phyloP scores from a whole-genome alignment of 2,797 vertebrate species.

The Mormyrus proboscirostris region DNA sequence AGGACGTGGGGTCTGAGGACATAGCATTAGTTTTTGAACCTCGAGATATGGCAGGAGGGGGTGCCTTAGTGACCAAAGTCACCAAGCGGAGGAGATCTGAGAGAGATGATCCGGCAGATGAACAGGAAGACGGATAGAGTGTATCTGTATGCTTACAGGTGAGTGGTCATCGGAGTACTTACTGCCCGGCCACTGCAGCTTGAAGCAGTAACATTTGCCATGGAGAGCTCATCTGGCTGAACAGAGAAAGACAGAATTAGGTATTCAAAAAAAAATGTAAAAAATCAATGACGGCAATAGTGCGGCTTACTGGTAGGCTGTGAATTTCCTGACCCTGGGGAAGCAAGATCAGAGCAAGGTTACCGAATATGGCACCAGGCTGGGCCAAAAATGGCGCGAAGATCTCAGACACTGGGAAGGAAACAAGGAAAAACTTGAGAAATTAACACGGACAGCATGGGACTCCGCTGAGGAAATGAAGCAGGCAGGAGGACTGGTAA shows the following conservation, averaged over 20 bases:
- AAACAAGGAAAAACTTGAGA: slow-evolving; percentile 8
- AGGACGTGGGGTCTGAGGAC: background rate
- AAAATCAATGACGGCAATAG: background rate
- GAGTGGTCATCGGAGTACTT: background rate
- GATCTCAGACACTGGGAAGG: background rate
- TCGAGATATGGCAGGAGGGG: background rate
- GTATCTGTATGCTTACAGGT: background rate
- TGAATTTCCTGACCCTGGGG: background rate
- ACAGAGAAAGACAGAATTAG: background rate
- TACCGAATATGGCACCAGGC: background rate
- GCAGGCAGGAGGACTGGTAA: slow-evolving; percentile 10
- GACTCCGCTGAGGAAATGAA: slow-evolving; percentile 4
- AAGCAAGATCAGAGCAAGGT: background rate
- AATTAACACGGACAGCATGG: slow-evolving; percentile 6
- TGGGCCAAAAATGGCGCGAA: background rate
- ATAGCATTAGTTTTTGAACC: background rate
- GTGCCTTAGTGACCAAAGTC: background rate
- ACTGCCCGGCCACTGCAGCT: background rate
- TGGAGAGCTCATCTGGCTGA: background rate
- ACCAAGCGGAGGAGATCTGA: background rate
- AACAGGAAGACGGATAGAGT: background rate
- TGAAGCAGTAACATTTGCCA: background rate
- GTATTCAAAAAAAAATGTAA: background rate
- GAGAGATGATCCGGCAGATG: background rate
- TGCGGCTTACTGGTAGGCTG: background rate